Evolutionary conservation across 2,888 invertebrate genomes (phyloP), one percentile per base, ranked within the genome.

Genomic region (Phyllotreta striolata): DNA sequence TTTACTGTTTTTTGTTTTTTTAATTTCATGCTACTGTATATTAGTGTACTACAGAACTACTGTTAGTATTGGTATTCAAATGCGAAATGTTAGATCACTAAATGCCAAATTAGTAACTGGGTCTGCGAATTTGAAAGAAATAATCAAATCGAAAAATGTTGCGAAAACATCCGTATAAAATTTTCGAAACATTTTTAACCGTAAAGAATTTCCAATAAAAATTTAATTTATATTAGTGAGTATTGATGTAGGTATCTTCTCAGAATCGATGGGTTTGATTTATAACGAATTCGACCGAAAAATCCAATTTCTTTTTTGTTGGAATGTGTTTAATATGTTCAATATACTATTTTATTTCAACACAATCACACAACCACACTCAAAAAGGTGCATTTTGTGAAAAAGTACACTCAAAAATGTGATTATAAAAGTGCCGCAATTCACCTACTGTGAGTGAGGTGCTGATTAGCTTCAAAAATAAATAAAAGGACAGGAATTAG

Each of bases 31-130:
- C 72, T 73, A 10, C 12, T 38, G 10, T 44, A 24, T 39, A 14
- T 54, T 40, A 44, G 57, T 62, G 9, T 65, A 62, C 65, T 65
- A 62, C 65, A 38, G 35, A 58, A 49, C 65, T 65, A 65, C 65
- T 58, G 43, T 64, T 64, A 67, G 67, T 87, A 88, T 88, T 88
- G 88, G 88, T 88, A 88, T 88, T 88, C 88, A 88, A 88, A 88
- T 88, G 88, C 87, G 84, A 58, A 52, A 39, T 49, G 38, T 58
- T 47, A 39, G 34, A 40, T 34, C 43, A 41, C 47, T 47, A 47
- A 57, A 57, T 47, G 57, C 24, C 57, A 57, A 13, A 57, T 47
- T 57, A 39, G 24, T 57, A 47, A 35, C 9, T 40, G 38, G 44
- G 13, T 38, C 38, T 52, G 13, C 38, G 52, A 6, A 14, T 10